Evolutionary conservation across 2,113 vertebrate species (phyloP).

Genomic region (Hemiprocne comata): DNA sequence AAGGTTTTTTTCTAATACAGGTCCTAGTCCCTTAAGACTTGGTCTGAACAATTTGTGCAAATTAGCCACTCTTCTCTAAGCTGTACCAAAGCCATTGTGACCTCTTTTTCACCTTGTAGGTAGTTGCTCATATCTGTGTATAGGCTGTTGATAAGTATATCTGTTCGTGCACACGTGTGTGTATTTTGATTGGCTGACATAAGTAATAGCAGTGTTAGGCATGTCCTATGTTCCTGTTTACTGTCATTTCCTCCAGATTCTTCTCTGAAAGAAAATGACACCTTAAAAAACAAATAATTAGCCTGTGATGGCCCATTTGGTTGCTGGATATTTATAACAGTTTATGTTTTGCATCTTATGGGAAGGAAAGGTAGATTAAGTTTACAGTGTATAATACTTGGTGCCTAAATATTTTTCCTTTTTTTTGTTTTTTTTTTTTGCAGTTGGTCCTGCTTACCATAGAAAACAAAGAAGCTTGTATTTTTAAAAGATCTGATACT

Average conservation of each 20-base stretch:
- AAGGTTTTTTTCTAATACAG: neutral
- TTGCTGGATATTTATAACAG: neutral
- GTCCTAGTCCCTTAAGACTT: neutral
- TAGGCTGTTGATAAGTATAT: neutral
- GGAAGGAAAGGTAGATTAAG: neutral
- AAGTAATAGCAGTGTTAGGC: neutral
- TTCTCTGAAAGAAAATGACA: neutral
- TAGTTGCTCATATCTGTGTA: neutral
- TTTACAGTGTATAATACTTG: neutral
- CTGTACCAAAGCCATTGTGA: neutral
- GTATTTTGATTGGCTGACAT: neutral
- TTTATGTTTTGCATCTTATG: neutral
- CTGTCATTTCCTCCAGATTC: neutral
- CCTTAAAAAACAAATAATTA: neutral
- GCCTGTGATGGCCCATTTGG: neutral
- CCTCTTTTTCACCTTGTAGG: neutral
- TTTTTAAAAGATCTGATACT: neutral
- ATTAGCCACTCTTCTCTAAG: neutral
- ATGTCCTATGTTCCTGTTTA: neutral
- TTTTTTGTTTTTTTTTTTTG: neutral
- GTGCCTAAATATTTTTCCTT: neutral
- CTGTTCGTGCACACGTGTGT: rapidly evolving
- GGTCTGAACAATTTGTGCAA: neutral
- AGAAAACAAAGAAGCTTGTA: neutral
- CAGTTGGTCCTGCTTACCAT: neutral